These are phyloP conservation scores for Sceliomorpha sp. DNA, from an alignment of 2,888 invertebrate species.

Conservation along the genomic window DNA sequence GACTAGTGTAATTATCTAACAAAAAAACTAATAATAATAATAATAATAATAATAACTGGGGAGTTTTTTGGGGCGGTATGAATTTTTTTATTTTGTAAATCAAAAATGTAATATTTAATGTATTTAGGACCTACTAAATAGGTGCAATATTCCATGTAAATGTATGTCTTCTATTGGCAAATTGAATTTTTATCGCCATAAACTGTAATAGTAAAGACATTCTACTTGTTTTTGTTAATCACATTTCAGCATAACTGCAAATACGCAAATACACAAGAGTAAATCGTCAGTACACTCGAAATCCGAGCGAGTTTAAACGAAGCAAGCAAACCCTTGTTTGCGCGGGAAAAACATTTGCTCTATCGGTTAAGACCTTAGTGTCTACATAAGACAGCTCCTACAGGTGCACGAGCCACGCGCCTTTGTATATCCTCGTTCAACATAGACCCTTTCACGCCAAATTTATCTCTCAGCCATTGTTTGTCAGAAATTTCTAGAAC, in stretches of 20 bases:
- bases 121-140: too few relatives aligned
- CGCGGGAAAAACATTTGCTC: conserved; percentile 63
- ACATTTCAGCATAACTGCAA: conserved; percentile 5
- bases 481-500: too few relatives aligned
- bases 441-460: conserved; percentile 36
- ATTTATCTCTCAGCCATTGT: too few relatives aligned
- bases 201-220: conserved; percentile 1
- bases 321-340: conserved; percentile 63
- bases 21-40: too few relatives aligned
- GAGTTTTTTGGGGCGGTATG: too few relatives aligned
- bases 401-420: conserved; percentile 66
- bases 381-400: conserved; percentile 37
- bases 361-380: conserved; percentile 60
- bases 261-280: conserved; percentile 33
- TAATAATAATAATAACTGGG: too few relatives aligned
- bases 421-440: conserved; percentile 67
- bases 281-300: conserved; percentile 44
- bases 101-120: too few relatives aligned
- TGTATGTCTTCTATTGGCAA: too few relatives aligned
- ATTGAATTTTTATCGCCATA: too few relatives aligned
- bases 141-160: too few relatives aligned
- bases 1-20: too few relatives aligned
- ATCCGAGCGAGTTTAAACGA: conserved; percentile 46
- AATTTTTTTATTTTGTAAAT: too few relatives aligned
- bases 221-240: conserved; percentile 7